Conservation (phyloP, 1,140 invertebrate genomes). For the Drosophila subpulchrella region DNA sequence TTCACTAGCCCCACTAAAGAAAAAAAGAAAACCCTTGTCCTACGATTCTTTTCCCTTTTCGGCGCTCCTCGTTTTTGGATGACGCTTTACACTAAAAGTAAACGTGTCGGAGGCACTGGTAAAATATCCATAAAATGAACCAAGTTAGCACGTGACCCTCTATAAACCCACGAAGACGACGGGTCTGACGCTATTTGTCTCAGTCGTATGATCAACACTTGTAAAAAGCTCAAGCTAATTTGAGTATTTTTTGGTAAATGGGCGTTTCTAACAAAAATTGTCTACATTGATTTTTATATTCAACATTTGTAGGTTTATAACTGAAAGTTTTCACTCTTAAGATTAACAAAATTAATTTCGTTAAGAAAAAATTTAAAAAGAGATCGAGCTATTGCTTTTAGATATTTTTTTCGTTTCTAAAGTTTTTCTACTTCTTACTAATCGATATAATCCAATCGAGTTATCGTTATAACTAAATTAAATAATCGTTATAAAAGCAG, state of each 20-base stretch:
- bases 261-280: not conserved
- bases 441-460: too few species aligned
- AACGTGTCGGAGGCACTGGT: constrained; percentile 63
- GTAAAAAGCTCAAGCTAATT: not conserved
- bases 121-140: constrained; percentile 39
- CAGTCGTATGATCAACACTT: not conserved
- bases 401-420: too few species aligned
- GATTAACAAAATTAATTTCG: too few species aligned
- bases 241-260: not conserved
- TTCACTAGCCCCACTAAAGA: not conserved
- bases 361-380: too few species aligned
- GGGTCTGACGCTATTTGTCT: constrained; percentile 2
- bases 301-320: too few species aligned
- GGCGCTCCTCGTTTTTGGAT: constrained; percentile 20
- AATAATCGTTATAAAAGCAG: too few species aligned
- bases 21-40: not conserved
- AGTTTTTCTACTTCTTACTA: too few species aligned
- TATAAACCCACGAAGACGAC: constrained; percentile 15
- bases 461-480: too few species aligned
- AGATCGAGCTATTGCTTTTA: too few species aligned
- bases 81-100: constrained; percentile 65
- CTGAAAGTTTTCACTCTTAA: too few species aligned
- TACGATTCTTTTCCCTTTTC: not conserved
- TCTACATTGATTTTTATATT: not conserved
- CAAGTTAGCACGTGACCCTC: constrained; percentile 30